Conservation (phyloP, 2,797 vertebrate species). For the Hemitrygon akajei region DNA sequence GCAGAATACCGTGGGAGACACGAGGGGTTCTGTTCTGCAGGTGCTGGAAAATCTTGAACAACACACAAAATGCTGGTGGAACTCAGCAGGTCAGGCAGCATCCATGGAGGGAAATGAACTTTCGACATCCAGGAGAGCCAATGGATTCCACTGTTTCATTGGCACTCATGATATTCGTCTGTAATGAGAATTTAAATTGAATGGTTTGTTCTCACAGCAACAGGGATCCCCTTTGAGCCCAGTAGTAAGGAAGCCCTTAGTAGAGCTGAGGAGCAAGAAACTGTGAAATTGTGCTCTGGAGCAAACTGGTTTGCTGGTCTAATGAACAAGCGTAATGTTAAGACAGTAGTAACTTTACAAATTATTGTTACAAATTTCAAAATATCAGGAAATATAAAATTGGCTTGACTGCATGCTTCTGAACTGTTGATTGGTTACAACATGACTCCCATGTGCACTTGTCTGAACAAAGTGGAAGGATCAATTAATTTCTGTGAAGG, state of each 20-base stretch:
- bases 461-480: neutral
- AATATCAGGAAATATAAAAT: neutral
- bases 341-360: neutral
- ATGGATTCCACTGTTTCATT: neutral
- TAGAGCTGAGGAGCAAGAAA: neutral
- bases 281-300: neutral
- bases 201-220: neutral
- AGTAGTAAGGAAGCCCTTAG: neutral
- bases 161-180: neutral
- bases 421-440: neutral
- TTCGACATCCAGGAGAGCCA: neutral
- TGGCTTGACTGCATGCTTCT: neutral
- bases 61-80: too few relatives aligned
- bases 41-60: too few relatives aligned
- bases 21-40: too few relatives aligned
- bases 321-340: neutral
- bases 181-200: neutral
- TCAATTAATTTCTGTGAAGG: neutral
- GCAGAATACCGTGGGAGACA: neutral
- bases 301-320: too few relatives aligned
- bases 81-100: too few relatives aligned
- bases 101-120: too few relatives aligned
- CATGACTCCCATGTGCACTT: neutral
- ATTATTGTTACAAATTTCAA: neutral
- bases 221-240: neutral